Base-by-base conservation (phyloP, 2,797 vertebrate species). In the Xiphorhynchus erythropygius region DNA sequence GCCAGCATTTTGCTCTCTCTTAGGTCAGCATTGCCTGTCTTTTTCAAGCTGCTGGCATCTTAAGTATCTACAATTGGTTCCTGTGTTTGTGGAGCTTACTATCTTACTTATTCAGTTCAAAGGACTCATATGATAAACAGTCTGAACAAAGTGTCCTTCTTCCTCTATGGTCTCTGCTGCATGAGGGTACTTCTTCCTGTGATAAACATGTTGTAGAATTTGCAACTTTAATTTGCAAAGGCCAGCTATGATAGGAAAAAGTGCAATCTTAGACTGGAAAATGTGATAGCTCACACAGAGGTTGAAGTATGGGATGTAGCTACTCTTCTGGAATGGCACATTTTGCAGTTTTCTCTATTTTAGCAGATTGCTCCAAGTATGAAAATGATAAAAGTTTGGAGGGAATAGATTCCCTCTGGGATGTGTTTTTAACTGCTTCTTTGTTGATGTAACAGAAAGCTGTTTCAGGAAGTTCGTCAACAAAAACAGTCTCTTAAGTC, bases 71-170 rank as follows among this genome's bases (percentile, higher is more conserved):
- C 82, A 87, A 46, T 68, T 63, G 80, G 77, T 91, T 94, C 93
- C 85, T 91, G 74, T 93, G 56, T 94, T 96, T 91, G 80, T 2
- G 0, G 63, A 89, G 67, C 17, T 2, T 56, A 3, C 71, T 79
- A 62, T 62, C 91, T 64, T 78, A 52, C 74, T 23, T 84, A 68
- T 82, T 94, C 83, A 80, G 89, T 94, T 95, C 93, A 94, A 94
- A 96, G 93, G 89, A 49, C 60, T 76, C 17, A 10, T 30, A 27
- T 19, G 87, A 93, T 94, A 96, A 95, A 92, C 90, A 91, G 17
- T 47, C 73, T 83, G 87, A 91, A 87, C 87, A 93, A 90, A 64
- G 59, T 49, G 62, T 63, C 55, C 84, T 92, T 87, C 79, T 92
- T 93, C 79, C 84, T 88, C 47, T 78, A 62, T 30, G 78, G 62